Evolutionary conservation across 2,888 invertebrate species (phyloP).

Genomic region (Mythimna pallens): DNA sequence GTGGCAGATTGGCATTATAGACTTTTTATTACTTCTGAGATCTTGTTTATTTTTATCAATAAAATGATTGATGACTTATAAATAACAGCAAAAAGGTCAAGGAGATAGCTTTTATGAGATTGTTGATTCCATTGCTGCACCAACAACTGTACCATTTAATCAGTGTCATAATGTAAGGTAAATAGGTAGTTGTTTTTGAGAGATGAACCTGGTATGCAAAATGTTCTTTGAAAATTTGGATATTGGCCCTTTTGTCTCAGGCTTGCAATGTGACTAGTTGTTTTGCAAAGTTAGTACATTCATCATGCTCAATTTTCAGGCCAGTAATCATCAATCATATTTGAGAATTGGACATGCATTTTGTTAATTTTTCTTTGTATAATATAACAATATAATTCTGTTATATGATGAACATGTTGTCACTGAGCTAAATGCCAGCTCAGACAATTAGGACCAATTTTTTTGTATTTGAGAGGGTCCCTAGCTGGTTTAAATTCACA

Average conservation of each 20-base stretch:
- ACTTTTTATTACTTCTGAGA: neutral
- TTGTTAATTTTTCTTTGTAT: neutral
- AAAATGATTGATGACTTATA: no score
- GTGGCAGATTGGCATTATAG: neutral
- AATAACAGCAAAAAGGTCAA: neutral
- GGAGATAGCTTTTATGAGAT: neutral
- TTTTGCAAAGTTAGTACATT: neutral
- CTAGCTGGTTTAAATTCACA: no score
- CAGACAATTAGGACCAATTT: no score
- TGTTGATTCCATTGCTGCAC: neutral
- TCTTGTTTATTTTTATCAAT: conserved; percentile 6
- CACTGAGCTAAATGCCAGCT: no score
- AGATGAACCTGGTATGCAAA: neutral
- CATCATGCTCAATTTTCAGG: neutral
- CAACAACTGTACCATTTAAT: neutral
- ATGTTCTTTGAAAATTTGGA: neutral
- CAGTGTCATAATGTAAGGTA: neutral
- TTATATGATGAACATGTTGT: no score
- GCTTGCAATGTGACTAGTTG: neutral
- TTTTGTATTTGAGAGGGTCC: no score
- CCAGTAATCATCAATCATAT: neutral
- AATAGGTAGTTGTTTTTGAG: neutral
- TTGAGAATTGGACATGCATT: neutral
- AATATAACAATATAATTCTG: neutral
- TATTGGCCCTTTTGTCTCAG: neutral